Conservation (phyloP, 2,797 vertebrate genomes). For the Eremophila alpestris region DNA sequence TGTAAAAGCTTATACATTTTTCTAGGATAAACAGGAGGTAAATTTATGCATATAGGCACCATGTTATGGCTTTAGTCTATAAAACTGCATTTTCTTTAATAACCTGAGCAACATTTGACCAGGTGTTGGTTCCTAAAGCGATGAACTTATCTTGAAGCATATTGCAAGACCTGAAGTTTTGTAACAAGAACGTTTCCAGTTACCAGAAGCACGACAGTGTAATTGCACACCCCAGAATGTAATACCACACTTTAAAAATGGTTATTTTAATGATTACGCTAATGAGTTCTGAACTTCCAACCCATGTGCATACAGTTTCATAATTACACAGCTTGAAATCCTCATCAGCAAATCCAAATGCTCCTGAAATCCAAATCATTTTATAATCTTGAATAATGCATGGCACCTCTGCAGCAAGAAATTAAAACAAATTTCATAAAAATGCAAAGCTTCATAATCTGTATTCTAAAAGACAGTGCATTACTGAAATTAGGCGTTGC, state of each 20-base stretch:
- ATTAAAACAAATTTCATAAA: slow-evolving; percentile 78
- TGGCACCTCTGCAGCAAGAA: slow-evolving; percentile 75
- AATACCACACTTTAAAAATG: slow-evolving; percentile 66
- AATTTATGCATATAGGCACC: slow-evolving; percentile 31
- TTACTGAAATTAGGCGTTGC: slow-evolving; percentile 45
- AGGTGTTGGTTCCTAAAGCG: slow-evolving; percentile 1
- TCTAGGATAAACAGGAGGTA: neutral
- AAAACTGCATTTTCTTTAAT: slow-evolving; percentile 35
- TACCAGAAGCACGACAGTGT: slow-evolving; percentile 27
- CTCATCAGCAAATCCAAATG: slow-evolving; percentile 80
- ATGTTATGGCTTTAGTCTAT: neutral
- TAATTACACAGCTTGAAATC: slow-evolving; percentile 84
- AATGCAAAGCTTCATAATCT: slow-evolving; percentile 71
- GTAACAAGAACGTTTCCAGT: neutral
- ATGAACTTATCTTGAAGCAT: neutral
- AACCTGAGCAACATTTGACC: slow-evolving; percentile 34
- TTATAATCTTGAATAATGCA: slow-evolving; percentile 81
- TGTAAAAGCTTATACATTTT: neutral
- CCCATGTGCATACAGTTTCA: slow-evolving; percentile 71
- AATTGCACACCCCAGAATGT: slow-evolving; percentile 53
- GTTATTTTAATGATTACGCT: slow-evolving; percentile 77
- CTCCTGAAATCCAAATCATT: slow-evolving; percentile 78
- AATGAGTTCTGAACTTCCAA: slow-evolving; percentile 80
- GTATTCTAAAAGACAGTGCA: slow-evolving; percentile 55
- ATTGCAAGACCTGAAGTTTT: slow-evolving; percentile 4